Percentiles rank a stretch among this genome's conserved stretches.
These are phyloP conservation scores for Agrotis clavis DNA, from an alignment of 2,888 invertebrate species.

Conservation along the genomic window DNA sequence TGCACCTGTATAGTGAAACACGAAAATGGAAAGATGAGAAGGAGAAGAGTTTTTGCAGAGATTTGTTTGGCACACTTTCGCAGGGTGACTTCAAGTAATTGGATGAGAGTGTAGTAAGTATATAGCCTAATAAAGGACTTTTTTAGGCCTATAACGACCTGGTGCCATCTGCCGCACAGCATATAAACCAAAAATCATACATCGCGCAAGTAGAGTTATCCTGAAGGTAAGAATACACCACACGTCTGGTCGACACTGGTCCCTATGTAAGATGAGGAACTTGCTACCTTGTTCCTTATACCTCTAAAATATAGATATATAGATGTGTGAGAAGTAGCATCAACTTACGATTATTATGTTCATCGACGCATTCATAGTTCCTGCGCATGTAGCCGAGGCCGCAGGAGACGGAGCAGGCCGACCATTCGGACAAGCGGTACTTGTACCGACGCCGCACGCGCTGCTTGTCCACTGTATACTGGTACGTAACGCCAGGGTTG, in stretches of 20 bases:
- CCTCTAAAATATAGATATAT: too few species aligned
- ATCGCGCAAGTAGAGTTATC: too few species aligned
- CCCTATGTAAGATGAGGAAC: too few species aligned
- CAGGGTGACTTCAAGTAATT: not conserved
- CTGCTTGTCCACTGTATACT: constrained; percentile 93
- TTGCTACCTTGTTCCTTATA: too few species aligned
- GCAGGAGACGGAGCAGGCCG: constrained; percentile 94
- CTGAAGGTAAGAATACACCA: too few species aligned
- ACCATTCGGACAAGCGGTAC: constrained; percentile 96
- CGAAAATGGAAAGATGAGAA: not conserved
- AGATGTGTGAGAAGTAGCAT: too few species aligned
- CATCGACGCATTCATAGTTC: constrained; percentile 82
- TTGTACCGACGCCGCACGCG: constrained; percentile 90
- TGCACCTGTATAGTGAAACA: constrained; percentile 80
- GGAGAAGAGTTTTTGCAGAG: not conserved
- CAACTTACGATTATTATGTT: constrained; percentile 79
- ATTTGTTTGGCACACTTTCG: not conserved
- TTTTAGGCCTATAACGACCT: not conserved
- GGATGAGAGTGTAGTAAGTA: not conserved
- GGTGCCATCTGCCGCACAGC: too few species aligned
- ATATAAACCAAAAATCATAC: too few species aligned
- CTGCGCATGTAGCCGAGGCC: constrained; percentile 94
- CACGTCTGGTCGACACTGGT: too few species aligned
- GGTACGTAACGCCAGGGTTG: constrained; percentile 96
- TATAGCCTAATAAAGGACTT: not conserved